Evolutionary conservation across 2,888 invertebrate genomes (phyloP), one percentile per base, ranked within the genome.

Genomic region (Lithophane socia): DNA sequence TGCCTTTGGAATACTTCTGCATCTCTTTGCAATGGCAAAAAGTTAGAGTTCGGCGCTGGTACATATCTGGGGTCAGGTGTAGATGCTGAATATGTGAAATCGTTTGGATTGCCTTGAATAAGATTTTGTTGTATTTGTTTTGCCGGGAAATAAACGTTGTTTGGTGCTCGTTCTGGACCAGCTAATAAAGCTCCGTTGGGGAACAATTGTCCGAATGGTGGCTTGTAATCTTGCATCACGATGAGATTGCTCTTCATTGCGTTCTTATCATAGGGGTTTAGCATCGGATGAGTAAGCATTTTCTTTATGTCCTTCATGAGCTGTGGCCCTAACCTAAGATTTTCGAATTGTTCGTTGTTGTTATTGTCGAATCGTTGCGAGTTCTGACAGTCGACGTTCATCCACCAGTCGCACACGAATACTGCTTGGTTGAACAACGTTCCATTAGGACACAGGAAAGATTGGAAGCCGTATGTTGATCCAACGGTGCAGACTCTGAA

Each of bases 341-440:
- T 96, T 73, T 92, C 96, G 47, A 96, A 95, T 82, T 96, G 95
- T 61, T 96, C 94, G 64, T 96, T 96, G 79, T 95, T 94, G 47
- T 90, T 92, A 80, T 94, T 96, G 82, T 95, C 94, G 9, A 92
- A 87, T 77, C 94, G 92, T 77, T 94, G 92, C 4, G 97, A 95
- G 49, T 95, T 91, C 56, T 95, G 93, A 86, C 98, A 98, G 83
- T 97, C 96, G 0, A 98, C 97, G 86, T 97, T 97, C 94, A 97
- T 97, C 98, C 98, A 98, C 98, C 98, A 98, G 88, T 97, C 97
- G 86, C 98, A 98, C 3, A 97, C 97, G 77, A 97, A 95, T 4
- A 97, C 96, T 69, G 97, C 97, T 92, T 98, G 98, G 87, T 97
- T 97, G 92, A 98, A 98, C 42, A 97, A 94, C 16, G 98, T 97